These are phyloP conservation scores for Acridotheres tristis DNA, from an alignment of 2,797 vertebrate genomes.

Conservation along the genomic window DNA sequence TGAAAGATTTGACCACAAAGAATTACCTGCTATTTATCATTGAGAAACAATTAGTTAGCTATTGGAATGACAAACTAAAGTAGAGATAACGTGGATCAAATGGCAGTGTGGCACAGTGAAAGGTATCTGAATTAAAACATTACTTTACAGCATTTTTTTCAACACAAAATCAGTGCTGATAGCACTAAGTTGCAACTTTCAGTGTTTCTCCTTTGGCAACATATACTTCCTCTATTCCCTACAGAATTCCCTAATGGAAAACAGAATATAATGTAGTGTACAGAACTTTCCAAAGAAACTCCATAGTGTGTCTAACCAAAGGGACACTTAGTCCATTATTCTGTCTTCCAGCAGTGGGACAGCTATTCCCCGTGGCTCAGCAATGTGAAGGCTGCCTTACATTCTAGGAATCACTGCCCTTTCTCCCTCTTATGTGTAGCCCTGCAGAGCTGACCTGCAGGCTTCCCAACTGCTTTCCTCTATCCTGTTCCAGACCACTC, in stretches of 20 bases:
- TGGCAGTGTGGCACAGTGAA: background rate
- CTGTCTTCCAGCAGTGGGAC: background rate
- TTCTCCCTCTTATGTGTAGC: background rate
- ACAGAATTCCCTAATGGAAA: background rate
- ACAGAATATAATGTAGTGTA: background rate
- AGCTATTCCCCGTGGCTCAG: background rate
- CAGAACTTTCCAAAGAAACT: background rate
- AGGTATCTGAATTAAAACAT: background rate
- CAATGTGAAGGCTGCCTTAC: background rate
- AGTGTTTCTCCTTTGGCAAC: background rate
- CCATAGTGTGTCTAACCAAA: background rate
- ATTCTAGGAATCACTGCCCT: background rate
- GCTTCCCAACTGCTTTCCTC: background rate
- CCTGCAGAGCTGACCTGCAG: background rate
- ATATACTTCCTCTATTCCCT: background rate
- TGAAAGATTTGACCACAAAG: background rate
- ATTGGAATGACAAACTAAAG: background rate
- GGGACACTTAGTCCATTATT: background rate
- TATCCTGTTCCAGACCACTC: background rate
- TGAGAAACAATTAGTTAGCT: background rate
- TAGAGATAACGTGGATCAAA: background rate
- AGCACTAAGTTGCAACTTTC: background rate
- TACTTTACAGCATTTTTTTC: background rate
- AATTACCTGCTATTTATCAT: background rate
- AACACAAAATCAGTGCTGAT: background rate